These are phyloP conservation scores for Strix aluco DNA, from an alignment of 2,113 vertebrate genomes.

Conservation along the genomic window DNA sequence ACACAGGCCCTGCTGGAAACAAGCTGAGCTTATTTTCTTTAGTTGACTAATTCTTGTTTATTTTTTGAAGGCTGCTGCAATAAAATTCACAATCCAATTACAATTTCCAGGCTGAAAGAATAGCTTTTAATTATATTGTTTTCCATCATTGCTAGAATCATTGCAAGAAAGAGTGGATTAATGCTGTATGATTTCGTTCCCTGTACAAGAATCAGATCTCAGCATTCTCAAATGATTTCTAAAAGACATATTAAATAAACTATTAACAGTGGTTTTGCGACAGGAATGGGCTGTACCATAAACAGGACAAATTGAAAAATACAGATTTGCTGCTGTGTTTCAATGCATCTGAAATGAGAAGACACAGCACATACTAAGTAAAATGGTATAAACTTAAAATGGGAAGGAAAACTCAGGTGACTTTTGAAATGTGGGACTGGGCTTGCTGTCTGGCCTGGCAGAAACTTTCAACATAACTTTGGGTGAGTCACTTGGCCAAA, in stretches of 20 bases:
- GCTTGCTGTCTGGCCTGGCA: background rate
- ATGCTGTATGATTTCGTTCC: background rate
- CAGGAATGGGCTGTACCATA: constrained; percentile 5
- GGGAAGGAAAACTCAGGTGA: background rate
- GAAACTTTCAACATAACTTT: background rate
- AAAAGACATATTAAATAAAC: constrained; percentile 46
- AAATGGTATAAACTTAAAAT: background rate
- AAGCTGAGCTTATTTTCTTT: constrained; percentile 9
- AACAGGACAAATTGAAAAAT: constrained; percentile 34
- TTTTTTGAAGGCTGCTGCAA: constrained; percentile 31
- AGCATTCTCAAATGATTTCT: background rate
- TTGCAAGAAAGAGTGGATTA: background rate
- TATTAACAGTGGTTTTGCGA: constrained; percentile 11
- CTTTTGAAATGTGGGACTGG: background rate
- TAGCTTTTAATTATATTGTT: constrained; percentile 43
- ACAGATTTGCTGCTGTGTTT: background rate
- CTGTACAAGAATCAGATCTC: background rate
- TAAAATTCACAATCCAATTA: constrained; percentile 63
- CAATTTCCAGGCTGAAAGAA: constrained; percentile 46
- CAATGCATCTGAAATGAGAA: background rate
- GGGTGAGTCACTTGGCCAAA: background rate
- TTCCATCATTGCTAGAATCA: background rate
- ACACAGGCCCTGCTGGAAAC: background rate
- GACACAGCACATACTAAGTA: accelerated
- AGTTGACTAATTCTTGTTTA: constrained; percentile 51